Base-by-base conservation (phyloP, 2,797 vertebrate species). In the Microhierax caerulescens region DNA sequence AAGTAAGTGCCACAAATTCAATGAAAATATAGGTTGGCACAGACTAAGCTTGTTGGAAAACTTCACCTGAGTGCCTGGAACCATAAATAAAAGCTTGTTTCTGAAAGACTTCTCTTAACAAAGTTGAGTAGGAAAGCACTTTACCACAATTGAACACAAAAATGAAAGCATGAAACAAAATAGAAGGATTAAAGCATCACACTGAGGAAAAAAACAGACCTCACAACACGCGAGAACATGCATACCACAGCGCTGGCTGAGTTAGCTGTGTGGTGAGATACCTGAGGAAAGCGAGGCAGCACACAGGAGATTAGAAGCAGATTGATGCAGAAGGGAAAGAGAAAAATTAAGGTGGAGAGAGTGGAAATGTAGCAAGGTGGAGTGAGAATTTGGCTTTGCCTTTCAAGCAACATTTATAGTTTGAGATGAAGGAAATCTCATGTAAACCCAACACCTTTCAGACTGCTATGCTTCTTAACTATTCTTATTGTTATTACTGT, bases 191-290 rank as follows among this genome's bases (percentile, higher is more conserved):
- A 86, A 85, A 84, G 64, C 6, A 51, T 59, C 68, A 67, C 17
- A 34, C 2, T 2, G 18, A 78, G 45, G 47, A 94, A 67, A 24
- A 60, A 67, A 92, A 39, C n/a, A 64, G 50, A 76, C 17, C 48
- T 81, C 79, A 64, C 4, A 57, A n/a, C 45, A 28, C 11, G 47
- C 0, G 3, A 68, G 68, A 84, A 65, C 0, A 0, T 37, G 51
- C 30, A 50, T 19, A 74, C 36, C 80, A 53, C 43, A 36, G 25
- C 37, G 48, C 69, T 77, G 68, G 39, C 59, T 28, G 36, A 75
- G 67, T 45, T 76, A 91, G 90, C 83, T 70, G n/a, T 41, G 75
- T 41, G 59, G 53, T 72, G 59, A 41, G 41, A 70, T 17, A 90
- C 22, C 23, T 56, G 15, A 94, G 64, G 48, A 90, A 90, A 70